phyloP scores from a whole-genome alignment of 2,797 vertebrate species.

The Alfaro cultratus region DNA sequence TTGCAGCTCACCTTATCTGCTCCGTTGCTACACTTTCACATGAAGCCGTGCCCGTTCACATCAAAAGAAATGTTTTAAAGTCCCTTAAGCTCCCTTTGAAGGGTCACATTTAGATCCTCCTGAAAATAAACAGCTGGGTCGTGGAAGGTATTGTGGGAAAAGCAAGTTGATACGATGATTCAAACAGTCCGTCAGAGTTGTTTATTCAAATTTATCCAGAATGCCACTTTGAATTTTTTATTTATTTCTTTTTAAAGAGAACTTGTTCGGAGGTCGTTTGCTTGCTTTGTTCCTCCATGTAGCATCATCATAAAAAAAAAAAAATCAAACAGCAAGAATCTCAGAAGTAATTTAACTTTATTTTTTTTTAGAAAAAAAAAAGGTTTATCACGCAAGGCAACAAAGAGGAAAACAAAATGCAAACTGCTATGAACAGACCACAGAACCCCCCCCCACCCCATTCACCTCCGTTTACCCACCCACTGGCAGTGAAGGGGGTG shows the following conservation, averaged over 20 bases:
- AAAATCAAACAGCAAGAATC: conserved; percentile 25
- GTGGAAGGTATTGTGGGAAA: conserved; percentile 74
- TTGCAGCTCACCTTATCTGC: conserved; percentile 79
- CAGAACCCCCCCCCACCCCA: conserved; percentile 65
- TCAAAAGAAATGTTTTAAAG: conserved; percentile 78
- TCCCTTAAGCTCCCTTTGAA: conserved; percentile 79
- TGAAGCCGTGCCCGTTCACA: conserved; percentile 75
- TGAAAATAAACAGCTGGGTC: conserved; percentile 64
- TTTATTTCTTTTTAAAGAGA: background rate
- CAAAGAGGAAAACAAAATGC: conserved; percentile 84
- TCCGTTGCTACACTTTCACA: conserved; percentile 69
- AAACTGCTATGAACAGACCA: conserved; percentile 94
- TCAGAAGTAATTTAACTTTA: conserved; percentile 90
- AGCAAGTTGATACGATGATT: conserved; percentile 52
- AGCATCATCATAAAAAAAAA: background rate
- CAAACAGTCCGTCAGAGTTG: conserved; percentile 33
- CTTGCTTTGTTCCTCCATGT: background rate
- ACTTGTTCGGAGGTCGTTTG: background rate
- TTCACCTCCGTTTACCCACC: conserved; percentile 19
- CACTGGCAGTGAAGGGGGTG: conserved; percentile 78
- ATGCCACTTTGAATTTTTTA: background rate
- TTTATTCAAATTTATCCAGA: conserved; percentile 38
- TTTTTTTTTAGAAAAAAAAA: conserved; percentile 81
- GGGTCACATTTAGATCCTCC: conserved; percentile 58
- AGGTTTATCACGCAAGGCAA: conserved; percentile 93